These are phyloP conservation scores for Echeneis naucrates DNA, from an alignment of 2,797 vertebrate species.

Conservation along the genomic window DNA sequence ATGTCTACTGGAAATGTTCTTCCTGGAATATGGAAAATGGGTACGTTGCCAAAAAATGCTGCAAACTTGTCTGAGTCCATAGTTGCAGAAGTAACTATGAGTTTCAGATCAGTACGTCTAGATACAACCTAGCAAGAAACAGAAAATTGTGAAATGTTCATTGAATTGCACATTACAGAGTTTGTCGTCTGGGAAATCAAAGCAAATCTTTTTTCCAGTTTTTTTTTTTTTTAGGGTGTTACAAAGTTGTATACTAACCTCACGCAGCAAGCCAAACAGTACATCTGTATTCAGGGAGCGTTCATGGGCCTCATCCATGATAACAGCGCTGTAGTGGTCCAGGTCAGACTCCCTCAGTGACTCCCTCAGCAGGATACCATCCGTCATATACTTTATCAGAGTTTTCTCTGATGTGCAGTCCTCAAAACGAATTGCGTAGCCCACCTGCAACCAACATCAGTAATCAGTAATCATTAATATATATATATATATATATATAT, in stretches of 20 bases:
- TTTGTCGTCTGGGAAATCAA: not conserved
- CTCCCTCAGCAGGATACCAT: constrained; percentile 96
- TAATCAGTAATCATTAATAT: not conserved
- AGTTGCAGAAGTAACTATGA: constrained; percentile 97
- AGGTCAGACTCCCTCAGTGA: constrained; percentile 96
- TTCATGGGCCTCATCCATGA: constrained; percentile 99
- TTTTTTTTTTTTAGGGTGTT: too few species aligned
- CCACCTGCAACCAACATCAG: constrained; percentile 84
- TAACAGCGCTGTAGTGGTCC: constrained; percentile 98
- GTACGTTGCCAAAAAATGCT: constrained; percentile 97
- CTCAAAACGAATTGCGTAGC: constrained; percentile 98
- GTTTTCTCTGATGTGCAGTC: constrained; percentile 98
- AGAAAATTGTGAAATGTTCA: not conserved
- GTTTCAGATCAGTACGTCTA: constrained; percentile 95
- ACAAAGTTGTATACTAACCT: constrained; percentile 82
- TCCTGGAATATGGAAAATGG: constrained; percentile 97
- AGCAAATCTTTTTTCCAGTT: constrained; percentile 1
- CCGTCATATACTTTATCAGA: constrained; percentile 98
- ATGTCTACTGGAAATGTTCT: constrained; percentile 98
- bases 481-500: too few species aligned
- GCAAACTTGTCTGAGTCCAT: constrained; percentile 99
- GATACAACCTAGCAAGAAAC: constrained; percentile 89
- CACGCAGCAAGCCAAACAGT: constrained; percentile 94
- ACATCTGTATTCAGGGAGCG: constrained; percentile 97
- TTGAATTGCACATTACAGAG: not conserved